phyloP scores from a whole-genome alignment of 1,140 invertebrate species.

The Tetraneura akinire region DNA sequence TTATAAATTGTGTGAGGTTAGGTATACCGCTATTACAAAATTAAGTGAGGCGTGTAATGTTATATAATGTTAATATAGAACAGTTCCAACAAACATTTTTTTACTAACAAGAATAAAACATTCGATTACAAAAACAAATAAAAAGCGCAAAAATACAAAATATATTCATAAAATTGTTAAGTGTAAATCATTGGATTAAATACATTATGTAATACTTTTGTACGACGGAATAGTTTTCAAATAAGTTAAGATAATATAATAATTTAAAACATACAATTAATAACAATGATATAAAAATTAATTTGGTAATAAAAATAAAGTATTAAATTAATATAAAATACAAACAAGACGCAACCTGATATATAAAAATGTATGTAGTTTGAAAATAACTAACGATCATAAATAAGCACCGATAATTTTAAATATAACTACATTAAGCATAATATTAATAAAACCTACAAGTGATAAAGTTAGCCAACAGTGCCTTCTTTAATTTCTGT shows the following conservation, averaged over 20 bases:
- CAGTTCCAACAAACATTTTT: no score
- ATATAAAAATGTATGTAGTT: constrained; percentile 15
- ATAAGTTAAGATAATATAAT: background rate
- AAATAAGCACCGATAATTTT: constrained; percentile 11
- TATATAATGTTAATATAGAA: no score
- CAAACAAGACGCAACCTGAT: background rate
- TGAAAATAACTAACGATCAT: background rate
- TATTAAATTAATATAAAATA: background rate
- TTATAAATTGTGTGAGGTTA: no score
- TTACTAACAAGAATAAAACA: no score
- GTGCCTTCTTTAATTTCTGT: constrained; percentile 24
- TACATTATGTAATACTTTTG: background rate
- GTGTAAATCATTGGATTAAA: background rate
- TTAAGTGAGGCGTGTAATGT: no score
- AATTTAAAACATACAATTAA: background rate
- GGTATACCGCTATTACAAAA: no score
- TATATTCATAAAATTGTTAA: background rate
- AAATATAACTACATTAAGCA: no score
- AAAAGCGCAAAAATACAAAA: background rate
- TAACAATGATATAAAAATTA: background rate
- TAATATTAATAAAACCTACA: background rate
- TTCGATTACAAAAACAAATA: background rate
- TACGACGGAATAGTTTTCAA: background rate
- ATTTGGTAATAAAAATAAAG: background rate
- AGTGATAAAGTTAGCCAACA: background rate